These are phyloP conservation scores for Aythya baeri DNA, from an alignment of 2,113 vertebrate genomes.

Conservation along the genomic window DNA sequence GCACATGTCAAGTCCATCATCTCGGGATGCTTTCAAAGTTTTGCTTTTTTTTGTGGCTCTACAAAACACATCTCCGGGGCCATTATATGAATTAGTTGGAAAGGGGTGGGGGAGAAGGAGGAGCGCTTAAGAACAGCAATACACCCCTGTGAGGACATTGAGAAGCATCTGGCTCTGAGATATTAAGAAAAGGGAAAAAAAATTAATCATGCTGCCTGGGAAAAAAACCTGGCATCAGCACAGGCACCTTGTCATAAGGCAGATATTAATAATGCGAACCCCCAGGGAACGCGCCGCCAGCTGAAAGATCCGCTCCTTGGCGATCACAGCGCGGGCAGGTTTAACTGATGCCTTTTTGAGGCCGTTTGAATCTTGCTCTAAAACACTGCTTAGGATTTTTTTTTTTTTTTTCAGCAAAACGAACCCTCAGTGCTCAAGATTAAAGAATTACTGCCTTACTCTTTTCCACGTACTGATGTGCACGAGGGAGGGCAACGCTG, in stretches of 20 bases:
- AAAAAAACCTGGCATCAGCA: conserved; percentile 62
- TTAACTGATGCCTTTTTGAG: conserved; percentile 58
- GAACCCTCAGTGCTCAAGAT: not conserved
- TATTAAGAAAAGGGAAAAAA: conserved; percentile 87
- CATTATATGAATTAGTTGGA: conserved; percentile 82
- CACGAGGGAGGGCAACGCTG: not conserved
- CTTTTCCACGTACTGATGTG: not conserved
- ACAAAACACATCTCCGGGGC: conserved; percentile 80
- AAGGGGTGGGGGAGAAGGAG: not conserved
- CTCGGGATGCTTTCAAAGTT: conserved; percentile 58
- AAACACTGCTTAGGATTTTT: not conserved
- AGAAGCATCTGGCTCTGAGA: conserved; percentile 78
- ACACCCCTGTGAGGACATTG: conserved; percentile 79
- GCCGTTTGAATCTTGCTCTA: not conserved
- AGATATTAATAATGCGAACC: conserved; percentile 71
- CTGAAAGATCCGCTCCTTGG: conserved; percentile 60
- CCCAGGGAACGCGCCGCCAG: conserved; percentile 53
- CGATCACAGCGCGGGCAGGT: not conserved
- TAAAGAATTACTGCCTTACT: not conserved
- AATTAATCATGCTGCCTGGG: conserved; percentile 72
- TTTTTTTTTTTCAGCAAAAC: not conserved
- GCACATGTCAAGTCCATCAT: conserved; percentile 29
- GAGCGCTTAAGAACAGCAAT: conserved; percentile 78
- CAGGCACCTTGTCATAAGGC: conserved; percentile 70
- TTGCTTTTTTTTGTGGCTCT: conserved; percentile 5